These are phyloP conservation scores for Entomobrya proxima DNA, from an alignment of 2,888 invertebrate genomes.

Conservation along the genomic window DNA sequence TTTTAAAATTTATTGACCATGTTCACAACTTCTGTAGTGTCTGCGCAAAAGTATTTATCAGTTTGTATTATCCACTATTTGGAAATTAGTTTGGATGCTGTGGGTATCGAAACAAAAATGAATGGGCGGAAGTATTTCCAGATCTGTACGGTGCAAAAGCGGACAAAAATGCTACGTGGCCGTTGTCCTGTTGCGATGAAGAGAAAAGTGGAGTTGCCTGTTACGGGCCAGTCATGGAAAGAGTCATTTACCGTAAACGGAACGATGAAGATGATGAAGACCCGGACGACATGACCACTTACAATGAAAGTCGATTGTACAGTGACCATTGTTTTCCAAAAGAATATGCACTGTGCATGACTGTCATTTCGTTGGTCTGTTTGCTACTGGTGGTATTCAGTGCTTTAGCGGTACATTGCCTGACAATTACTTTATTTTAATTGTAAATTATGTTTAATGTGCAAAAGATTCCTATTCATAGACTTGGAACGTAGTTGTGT, in stretches of 20 bases:
- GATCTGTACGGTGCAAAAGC: no score
- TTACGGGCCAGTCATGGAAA: neutral
- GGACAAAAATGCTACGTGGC: no score
- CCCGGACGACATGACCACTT: neutral
- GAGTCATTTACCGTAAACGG: neutral
- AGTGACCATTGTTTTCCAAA: neutral
- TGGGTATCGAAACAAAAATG: neutral
- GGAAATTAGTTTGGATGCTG: neutral
- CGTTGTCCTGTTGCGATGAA: neutral
- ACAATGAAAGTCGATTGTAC: neutral
- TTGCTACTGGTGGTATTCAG: neutral
- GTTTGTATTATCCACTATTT: neutral
- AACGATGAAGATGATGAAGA: neutral
- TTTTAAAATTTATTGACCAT: neutral
- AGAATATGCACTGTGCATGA: neutral
- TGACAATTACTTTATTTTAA: neutral
- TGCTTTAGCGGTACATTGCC: neutral
- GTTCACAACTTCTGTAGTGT: neutral
- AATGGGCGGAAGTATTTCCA: neutral
- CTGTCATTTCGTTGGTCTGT: neutral
- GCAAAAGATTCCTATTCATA: neutral
- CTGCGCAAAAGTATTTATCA: neutral
- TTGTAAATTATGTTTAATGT: neutral
- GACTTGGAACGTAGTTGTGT: neutral
- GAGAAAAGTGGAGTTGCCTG: neutral